Conservation (phyloP, 2,113 vertebrate genomes). For the Sterrhoptilus dennistouni region DNA sequence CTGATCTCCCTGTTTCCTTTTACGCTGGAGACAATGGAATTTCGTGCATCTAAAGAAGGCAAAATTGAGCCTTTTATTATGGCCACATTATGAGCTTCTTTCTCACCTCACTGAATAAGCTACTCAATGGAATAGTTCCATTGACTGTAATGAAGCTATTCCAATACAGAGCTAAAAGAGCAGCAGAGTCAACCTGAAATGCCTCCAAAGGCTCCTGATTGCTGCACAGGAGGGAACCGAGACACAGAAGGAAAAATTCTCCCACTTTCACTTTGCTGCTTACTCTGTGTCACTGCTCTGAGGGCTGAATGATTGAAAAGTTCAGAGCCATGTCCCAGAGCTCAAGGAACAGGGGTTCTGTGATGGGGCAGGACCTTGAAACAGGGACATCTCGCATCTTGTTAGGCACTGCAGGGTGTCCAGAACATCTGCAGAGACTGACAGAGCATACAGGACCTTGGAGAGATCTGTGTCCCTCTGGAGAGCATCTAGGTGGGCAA, state of each 20-base stretch:
- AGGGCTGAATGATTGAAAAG: background rate
- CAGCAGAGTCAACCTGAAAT: slow-evolving; percentile 24
- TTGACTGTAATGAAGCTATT: slow-evolving; percentile 56
- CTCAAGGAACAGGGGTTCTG: background rate
- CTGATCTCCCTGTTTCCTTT: slow-evolving; percentile 3
- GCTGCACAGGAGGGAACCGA: background rate
- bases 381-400: background rate
- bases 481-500: background rate
- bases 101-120: slow-evolving; percentile 35
- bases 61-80: slow-evolving; percentile 45
- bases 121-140: slow-evolving; percentile 25
- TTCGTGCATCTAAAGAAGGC: slow-evolving; percentile 21
- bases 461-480: background rate
- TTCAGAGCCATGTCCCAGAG: background rate
- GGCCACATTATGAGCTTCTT: slow-evolving; percentile 25
- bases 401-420: background rate
- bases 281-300: background rate
- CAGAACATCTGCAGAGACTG: background rate
- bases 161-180: slow-evolving; percentile 12
- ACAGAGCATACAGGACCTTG: background rate
- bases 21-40: slow-evolving; percentile 5
- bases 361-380: background rate
- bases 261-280: background rate
- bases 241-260: background rate
- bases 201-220: slow-evolving; percentile 42